A percentile compares a stretch with the other conserved stretches of the same genome.
Evolutionary conservation across 2,888 invertebrate genomes (phyloP).

Genomic region (Hypsopygia costalis): DNA sequence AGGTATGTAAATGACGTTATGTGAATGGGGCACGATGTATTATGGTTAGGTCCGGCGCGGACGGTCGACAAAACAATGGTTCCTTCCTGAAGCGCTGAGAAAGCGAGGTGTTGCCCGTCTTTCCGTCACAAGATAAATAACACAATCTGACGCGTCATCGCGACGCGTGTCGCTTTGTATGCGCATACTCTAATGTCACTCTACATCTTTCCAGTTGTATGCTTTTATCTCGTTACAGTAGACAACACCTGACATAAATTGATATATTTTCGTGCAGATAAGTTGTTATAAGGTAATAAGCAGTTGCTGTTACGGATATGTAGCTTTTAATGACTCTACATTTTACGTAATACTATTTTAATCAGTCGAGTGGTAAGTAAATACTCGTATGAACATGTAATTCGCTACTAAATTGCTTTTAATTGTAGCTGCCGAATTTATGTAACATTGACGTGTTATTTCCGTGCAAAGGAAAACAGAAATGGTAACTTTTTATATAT

Average conservation of each 20-base stretch:
- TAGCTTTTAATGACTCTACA: conserved; percentile 5
- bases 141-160: conserved; percentile 36
- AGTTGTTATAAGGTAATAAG: neutral
- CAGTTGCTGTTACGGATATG: neutral
- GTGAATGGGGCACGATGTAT: conserved; percentile 29
- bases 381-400: conserved; percentile 13
- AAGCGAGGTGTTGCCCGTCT: conserved; percentile 33
- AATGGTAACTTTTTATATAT: neutral
- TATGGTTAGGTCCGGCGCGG: conserved; percentile 29
- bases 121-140: conserved; percentile 50
- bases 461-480: neutral
- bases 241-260: conserved; percentile 23
- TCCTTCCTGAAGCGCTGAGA: conserved; percentile 39
- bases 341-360: conserved; percentile 5
- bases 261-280: conserved; percentile 13
- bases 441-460: neutral
- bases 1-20: conserved; percentile 45
- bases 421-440: neutral
- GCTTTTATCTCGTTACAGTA: conserved; percentile 34
- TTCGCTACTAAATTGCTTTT: conserved; percentile 7
- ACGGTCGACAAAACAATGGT: conserved; percentile 55
- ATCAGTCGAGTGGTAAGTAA: conserved; percentile 1
- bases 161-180: conserved; percentile 31
- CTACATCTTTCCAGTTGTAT: conserved; percentile 19
- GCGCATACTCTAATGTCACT: conserved; percentile 44